Evolutionary conservation across 1,140 invertebrate genomes (phyloP).

Genomic region (Pemphigus obesinymphae): DNA sequence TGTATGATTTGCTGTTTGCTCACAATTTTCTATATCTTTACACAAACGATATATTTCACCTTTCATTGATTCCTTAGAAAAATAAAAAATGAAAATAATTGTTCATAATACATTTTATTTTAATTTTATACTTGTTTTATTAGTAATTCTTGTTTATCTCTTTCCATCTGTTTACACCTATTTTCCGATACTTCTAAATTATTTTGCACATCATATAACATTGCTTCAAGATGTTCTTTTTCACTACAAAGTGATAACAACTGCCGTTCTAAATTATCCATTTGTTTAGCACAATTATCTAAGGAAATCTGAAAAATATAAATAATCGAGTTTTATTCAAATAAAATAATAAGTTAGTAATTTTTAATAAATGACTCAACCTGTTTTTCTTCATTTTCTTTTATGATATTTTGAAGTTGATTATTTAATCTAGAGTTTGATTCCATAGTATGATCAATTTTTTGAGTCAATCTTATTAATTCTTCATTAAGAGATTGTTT

Average conservation of each 20-base stretch:
- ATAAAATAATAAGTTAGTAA: background rate
- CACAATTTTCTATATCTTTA: slow-evolving; percentile 69
- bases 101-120: background rate
- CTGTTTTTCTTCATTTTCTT: slow-evolving; percentile 77
- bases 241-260: slow-evolving; percentile 68
- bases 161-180: slow-evolving; percentile 66
- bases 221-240: slow-evolving; percentile 72
- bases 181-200: slow-evolving; percentile 68
- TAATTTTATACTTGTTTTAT: slow-evolving; percentile 57
- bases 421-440: slow-evolving; percentile 71
- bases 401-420: slow-evolving; percentile 71
- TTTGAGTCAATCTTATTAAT: slow-evolving; percentile 65
- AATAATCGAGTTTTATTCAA: background rate
- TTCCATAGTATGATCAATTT: slow-evolving; percentile 70
- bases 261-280: slow-evolving; percentile 69
- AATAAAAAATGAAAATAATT: slow-evolving; percentile 1
- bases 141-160: slow-evolving; percentile 68
- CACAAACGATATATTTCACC: slow-evolving; percentile 61
- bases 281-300: slow-evolving; percentile 72
- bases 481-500: slow-evolving; percentile 73
- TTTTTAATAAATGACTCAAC: slow-evolving; percentile 49
- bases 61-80: slow-evolving; percentile 61
- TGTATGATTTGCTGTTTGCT: slow-evolving; percentile 68
- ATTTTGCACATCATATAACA: slow-evolving; percentile 73
- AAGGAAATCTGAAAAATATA: slow-evolving; percentile 59